Evolutionary conservation across 2,888 invertebrate genomes (phyloP).

Genomic region (Hoplodrina ambigua): DNA sequence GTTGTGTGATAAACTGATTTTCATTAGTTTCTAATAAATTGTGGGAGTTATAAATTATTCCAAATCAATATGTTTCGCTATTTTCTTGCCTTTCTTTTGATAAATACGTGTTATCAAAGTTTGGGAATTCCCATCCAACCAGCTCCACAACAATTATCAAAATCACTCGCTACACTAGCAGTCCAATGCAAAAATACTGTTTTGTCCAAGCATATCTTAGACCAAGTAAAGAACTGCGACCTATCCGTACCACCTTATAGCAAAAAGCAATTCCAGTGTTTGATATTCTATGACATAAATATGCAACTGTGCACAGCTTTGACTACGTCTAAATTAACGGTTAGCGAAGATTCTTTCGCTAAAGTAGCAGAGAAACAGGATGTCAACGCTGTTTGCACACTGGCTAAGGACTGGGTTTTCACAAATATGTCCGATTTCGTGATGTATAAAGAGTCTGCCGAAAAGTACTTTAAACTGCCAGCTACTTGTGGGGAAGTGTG

Average conservation of each 20-base stretch:
- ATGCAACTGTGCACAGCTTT: slow-evolving; percentile 77
- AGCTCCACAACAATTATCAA: slow-evolving; percentile 47
- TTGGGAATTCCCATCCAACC: slow-evolving; percentile 74
- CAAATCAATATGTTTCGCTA: slow-evolving; percentile 74
- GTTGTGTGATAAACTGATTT: slow-evolving; percentile 30
- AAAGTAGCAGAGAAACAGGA: slow-evolving; percentile 72
- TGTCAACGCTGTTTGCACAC: slow-evolving; percentile 72
- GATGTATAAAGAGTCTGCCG: slow-evolving; percentile 68
- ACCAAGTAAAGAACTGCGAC: slow-evolving; percentile 72
- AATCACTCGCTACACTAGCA: slow-evolving; percentile 68
- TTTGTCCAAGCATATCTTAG: slow-evolving; percentile 72
- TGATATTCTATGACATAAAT: slow-evolving; percentile 84
- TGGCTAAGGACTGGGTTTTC: slow-evolving; percentile 76
- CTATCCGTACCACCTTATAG: slow-evolving; percentile 65
- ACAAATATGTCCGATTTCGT: slow-evolving; percentile 67
- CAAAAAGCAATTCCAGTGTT: slow-evolving; percentile 76
- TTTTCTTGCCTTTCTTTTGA: slow-evolving; percentile 74
- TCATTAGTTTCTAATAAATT: slow-evolving; percentile 30
- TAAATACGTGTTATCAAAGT: slow-evolving; percentile 76
- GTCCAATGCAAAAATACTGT: slow-evolving; percentile 75
- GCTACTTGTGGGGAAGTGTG: slow-evolving; percentile 78
- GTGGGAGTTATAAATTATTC: slow-evolving; percentile 12
- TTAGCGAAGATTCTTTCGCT: slow-evolving; percentile 67
- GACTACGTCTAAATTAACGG: slow-evolving; percentile 62
- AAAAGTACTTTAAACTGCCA: slow-evolving; percentile 68